Percentiles rank a stretch among this genome's conserved stretches.
These are phyloP conservation scores for Perodicticus potto DNA, from an alignment of 2,797 vertebrate species.

Conservation along the genomic window DNA sequence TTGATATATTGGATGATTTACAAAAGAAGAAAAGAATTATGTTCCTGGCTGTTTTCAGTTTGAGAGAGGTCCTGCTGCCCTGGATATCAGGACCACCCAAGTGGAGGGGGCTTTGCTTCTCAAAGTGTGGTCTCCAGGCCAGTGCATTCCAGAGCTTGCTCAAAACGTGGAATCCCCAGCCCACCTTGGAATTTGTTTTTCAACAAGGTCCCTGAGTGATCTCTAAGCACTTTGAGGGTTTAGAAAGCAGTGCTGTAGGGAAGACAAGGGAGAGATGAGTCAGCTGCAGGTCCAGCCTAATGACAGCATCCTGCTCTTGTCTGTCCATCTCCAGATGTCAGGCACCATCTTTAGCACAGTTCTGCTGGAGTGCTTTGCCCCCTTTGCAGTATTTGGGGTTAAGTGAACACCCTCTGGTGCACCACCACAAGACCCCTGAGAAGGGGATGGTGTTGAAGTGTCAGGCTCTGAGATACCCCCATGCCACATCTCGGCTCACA, in stretches of 20 bases:
- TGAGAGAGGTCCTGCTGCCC: not conserved
- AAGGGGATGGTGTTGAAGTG: not conserved
- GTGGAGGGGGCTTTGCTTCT: not conserved
- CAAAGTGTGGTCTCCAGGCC: not conserved
- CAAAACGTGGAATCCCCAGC: too few relatives aligned
- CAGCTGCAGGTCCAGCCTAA: fast-evolving
- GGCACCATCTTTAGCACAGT: not conserved
- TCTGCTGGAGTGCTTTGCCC: fast-evolving
- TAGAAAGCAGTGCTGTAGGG: not conserved
- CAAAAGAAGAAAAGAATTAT: not conserved
- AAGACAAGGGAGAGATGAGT: not conserved
- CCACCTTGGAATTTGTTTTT: not conserved
- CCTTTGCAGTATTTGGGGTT: not conserved
- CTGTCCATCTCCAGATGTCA: not conserved
- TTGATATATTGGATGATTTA: not conserved
- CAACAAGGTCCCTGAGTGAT: too few relatives aligned
- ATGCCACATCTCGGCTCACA: not conserved
- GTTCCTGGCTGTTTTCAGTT: not conserved
- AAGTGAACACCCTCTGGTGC: not conserved
- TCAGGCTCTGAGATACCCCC: not conserved
- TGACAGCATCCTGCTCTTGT: too few relatives aligned
- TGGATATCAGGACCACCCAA: not conserved
- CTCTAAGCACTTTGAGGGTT: not conserved
- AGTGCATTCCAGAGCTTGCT: not conserved
- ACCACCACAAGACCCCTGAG: not conserved